phyloP scores from a whole-genome alignment of 2,888 invertebrate genomes.

The Slavum lentiscoides region DNA sequence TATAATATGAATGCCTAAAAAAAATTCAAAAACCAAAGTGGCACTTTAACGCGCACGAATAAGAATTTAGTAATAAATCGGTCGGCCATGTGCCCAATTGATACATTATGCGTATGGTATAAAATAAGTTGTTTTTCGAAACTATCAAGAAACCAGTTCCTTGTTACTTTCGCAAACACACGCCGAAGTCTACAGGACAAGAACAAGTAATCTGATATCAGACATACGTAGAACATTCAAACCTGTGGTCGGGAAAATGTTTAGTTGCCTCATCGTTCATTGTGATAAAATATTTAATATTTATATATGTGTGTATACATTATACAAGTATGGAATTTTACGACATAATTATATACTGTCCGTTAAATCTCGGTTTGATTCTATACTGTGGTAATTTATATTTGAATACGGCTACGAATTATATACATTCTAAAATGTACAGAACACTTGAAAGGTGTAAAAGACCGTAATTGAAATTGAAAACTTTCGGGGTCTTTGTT shows the following conservation, averaged over 20 bases:
- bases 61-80: constrained; percentile 14
- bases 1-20: not conserved
- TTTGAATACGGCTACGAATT: not conserved
- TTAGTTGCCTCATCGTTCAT: constrained; percentile 5
- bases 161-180: constrained; percentile 40
- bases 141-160: constrained; percentile 41
- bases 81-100: constrained; percentile 42
- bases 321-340: not conserved
- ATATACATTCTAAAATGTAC: too few species aligned
- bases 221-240: not conserved
- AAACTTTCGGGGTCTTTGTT: too few species aligned
- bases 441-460: too few species aligned
- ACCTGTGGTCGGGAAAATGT: constrained; percentile 26
- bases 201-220: constrained; percentile 15
- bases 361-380: too few species aligned
- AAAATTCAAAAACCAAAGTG: not conserved
- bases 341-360: too few species aligned
- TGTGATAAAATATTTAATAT: not conserved
- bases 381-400: not conserved
- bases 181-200: not conserved
- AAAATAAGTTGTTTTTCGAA: constrained; percentile 22
- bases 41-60: not conserved
- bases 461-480: too few species aligned
- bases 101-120: not conserved
- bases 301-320: too few species aligned